A percentile compares a stretch with the other conserved stretches of the same genome.
Conservation (phyloP, 1,140 invertebrate genomes). For the Anthonomus grandis region DNA sequence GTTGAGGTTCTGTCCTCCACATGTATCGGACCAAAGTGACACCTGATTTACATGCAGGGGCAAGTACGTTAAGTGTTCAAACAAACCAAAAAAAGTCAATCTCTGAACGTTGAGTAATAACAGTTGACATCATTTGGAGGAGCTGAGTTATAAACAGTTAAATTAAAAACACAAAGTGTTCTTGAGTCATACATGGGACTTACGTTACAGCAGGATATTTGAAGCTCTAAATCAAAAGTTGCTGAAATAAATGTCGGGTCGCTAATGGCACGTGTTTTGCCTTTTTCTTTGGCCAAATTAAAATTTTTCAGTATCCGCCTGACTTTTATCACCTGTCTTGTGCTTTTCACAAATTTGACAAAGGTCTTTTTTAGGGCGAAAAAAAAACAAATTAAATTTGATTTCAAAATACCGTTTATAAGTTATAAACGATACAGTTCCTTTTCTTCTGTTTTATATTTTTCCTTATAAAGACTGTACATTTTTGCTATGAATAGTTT, state of each 20-base stretch:
- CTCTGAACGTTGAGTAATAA: too few relatives aligned
- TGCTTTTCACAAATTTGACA: background rate
- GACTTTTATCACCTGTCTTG: background rate
- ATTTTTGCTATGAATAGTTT: constrained; percentile 1
- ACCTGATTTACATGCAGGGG: too few relatives aligned
- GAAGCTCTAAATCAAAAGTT: too few relatives aligned
- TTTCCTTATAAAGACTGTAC: background rate
- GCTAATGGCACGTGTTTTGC: background rate
- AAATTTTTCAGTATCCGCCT: background rate
- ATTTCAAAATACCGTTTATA: too few relatives aligned
- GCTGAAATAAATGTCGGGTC: too few relatives aligned
- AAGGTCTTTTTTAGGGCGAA: too few relatives aligned
- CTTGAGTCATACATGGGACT: background rate
- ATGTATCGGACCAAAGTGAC: too few relatives aligned
- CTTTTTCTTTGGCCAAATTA: background rate
- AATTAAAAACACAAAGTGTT: background rate
- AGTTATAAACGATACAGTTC: too few relatives aligned
- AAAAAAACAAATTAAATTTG: too few relatives aligned
- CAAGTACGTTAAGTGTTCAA: background rate
- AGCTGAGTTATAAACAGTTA: background rate
- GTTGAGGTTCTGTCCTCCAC: too few relatives aligned
- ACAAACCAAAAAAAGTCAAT: background rate
- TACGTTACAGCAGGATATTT: background rate
- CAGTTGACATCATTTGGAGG: too few relatives aligned
- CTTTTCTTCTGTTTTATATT: too few relatives aligned